Conservation (phyloP, 2,113 vertebrate genomes). For the Bos javanicus region DNA sequence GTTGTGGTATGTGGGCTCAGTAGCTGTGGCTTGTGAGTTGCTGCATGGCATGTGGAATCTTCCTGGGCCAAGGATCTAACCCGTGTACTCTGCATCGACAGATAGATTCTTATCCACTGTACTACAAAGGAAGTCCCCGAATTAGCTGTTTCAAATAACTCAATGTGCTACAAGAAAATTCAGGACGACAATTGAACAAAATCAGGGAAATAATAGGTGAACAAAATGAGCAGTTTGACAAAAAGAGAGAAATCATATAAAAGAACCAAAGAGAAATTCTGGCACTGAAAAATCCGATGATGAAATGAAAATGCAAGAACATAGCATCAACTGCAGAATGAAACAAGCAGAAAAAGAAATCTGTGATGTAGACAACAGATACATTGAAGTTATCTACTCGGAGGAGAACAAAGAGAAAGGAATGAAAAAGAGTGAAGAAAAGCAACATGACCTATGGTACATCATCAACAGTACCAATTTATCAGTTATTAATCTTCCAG, state of each 20-base stretch:
- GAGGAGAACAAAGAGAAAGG: background rate
- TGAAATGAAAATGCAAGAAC: background rate
- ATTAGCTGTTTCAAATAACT: background rate
- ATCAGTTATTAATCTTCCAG: background rate
- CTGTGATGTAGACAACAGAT: background rate
- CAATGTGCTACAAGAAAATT: background rate
- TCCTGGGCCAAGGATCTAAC: background rate
- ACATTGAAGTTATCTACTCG: background rate
- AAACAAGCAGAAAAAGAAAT: background rate
- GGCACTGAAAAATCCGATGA: background rate
- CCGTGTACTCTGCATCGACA: fast-evolving
- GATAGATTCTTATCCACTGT: background rate
- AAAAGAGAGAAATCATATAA: background rate
- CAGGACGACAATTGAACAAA: background rate
- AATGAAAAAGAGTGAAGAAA: background rate
- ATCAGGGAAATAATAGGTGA: background rate
- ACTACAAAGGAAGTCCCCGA: background rate
- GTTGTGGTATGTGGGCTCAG: background rate
- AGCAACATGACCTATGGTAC: background rate
- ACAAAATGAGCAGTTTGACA: background rate
- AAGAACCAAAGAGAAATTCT: background rate
- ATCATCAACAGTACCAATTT: background rate
- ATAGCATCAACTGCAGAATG: background rate
- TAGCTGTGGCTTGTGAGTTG: background rate
- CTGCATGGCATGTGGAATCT: background rate